Evolutionary conservation across 2,113 vertebrate genomes (phyloP).

Genomic region (Lampris incognitus): DNA sequence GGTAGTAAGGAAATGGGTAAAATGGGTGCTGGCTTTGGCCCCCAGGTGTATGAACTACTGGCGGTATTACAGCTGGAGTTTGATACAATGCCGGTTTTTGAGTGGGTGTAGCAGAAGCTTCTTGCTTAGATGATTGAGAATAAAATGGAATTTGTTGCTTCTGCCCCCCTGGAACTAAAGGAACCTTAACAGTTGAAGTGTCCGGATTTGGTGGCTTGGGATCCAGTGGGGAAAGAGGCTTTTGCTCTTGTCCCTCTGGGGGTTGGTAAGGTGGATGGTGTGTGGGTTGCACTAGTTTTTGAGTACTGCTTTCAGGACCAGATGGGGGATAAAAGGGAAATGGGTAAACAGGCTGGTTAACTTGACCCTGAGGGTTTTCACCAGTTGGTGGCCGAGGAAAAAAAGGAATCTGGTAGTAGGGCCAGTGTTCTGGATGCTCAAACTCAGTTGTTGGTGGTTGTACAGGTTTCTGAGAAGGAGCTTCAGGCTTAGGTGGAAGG

Average conservation of each 20-base stretch:
- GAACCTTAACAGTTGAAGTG: background rate
- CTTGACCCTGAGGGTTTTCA: background rate
- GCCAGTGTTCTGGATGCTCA: background rate
- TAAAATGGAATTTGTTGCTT: background rate
- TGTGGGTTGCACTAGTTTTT: background rate
- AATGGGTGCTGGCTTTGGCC: background rate
- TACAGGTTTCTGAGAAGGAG: conserved; percentile 9
- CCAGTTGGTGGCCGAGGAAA: background rate
- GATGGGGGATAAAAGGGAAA: background rate
- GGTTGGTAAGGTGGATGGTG: too few relatives aligned
- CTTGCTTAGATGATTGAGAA: background rate
- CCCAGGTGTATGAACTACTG: background rate
- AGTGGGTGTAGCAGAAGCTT: background rate
- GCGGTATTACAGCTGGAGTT: too few relatives aligned
- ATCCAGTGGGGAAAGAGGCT: background rate
- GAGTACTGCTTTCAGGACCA: too few relatives aligned
- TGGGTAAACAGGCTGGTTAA: background rate
- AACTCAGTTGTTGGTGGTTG: background rate
- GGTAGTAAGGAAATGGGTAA: conserved; percentile 9
- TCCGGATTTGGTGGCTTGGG: background rate
- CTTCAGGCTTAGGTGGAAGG: background rate
- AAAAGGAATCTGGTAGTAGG: background rate
- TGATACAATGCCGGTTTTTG: background rate
- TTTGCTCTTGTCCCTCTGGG: background rate
- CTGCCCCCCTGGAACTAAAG: background rate